Base-by-base conservation (phyloP, 1,140 invertebrate genomes). In the Hyles vespertilio region DNA sequence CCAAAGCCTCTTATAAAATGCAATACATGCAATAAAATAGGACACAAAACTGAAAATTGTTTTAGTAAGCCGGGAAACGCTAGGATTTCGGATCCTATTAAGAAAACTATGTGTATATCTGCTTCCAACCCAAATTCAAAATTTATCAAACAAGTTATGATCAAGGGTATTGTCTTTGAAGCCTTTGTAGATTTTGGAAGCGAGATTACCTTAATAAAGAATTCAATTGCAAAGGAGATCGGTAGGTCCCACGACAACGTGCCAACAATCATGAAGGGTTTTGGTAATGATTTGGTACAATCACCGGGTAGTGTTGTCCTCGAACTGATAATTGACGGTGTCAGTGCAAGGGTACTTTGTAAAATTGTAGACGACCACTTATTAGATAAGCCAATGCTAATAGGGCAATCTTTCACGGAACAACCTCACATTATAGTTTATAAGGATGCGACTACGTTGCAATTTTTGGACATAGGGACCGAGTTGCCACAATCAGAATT, bases 101-200 rank as follows among this genome's bases (percentile, higher is more conserved):
- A 53, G 4, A 63, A 63, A 44, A 52, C 58, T 12, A 61, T 64
- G 59, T 46, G 49, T 8, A 68, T 64, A 51, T 48, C 44, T 9
- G 10, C 32, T 4, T 11, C 45, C 8, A 12, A 36, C 7, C 22
- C 55, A 11, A 63, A 58, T 43, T 40, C 49, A 10, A 67, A 67
- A 11, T 67, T 59, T 63, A 50, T 34, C 32, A 63, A 67, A 51
- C 43, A 63, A 10, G 51, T 59, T 1, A 48, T 46, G 4, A n/a
- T 56, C 36, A 2, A 65, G 45, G 54, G 55, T 11, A 22, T 61
- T 3, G 9, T 22, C 12, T 7, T 65, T 2, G 40, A 47, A 11
- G 49, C 58, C 0, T 70, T 70, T 48, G 36, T 67, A 45, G 62
- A 70, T 58, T 70, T 67, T 46, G 61, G 61, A 7, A 67, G 62